These are phyloP conservation scores for Drosophila atripex DNA, from an alignment of 2,888 invertebrate species.

Conservation along the genomic window DNA sequence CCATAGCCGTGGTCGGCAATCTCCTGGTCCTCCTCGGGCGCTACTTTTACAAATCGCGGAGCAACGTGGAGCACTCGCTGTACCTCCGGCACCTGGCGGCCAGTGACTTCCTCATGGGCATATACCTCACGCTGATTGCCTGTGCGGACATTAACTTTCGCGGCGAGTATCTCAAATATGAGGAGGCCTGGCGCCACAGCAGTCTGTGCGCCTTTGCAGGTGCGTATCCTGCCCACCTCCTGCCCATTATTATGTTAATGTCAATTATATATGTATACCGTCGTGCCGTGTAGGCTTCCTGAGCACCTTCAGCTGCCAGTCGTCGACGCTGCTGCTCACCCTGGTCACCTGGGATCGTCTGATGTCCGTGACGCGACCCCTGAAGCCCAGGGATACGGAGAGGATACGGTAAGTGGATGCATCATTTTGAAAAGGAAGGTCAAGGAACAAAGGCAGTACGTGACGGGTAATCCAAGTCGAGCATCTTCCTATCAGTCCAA, in stretches of 20 bases:
- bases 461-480: background rate
- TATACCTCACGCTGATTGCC: constrained; percentile 86
- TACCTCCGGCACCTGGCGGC: constrained; percentile 87
- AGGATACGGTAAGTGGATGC: constrained; percentile 65
- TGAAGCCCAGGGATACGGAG: constrained; percentile 82
- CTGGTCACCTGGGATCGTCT: constrained; percentile 87
- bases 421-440: constrained; percentile 3
- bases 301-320: constrained; percentile 86
- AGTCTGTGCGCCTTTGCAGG: constrained; percentile 86
- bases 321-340: constrained; percentile 86
- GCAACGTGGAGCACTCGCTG: constrained; percentile 86
- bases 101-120: constrained; percentile 87
- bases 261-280: no score
- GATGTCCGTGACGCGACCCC: constrained; percentile 86
- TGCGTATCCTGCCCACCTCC: constrained; percentile 46
- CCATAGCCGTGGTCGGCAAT: constrained; percentile 86
- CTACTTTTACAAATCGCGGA: constrained; percentile 85
- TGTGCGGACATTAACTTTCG: constrained; percentile 85
- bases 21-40: constrained; percentile 85
- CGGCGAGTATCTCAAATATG: constrained; percentile 86
- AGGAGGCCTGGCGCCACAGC: constrained; percentile 86
- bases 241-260: background rate
- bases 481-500: background rate
- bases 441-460: background rate
- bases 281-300: constrained; percentile 84